Evolutionary conservation across 2,797 vertebrate genomes (phyloP).

Genomic region (Protonibea diacanthus): DNA sequence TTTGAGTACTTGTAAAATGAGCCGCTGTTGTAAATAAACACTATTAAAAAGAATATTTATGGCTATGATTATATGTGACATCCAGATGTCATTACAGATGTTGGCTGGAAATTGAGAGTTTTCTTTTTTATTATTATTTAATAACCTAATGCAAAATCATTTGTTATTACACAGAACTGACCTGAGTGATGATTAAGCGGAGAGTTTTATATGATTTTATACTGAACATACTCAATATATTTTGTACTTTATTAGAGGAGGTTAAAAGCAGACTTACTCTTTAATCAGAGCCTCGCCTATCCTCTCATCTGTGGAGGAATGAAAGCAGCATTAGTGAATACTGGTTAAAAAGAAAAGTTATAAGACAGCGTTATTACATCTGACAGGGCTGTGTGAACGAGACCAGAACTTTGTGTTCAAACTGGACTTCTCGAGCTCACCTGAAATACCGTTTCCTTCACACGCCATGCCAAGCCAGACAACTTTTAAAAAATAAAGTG

Average conservation of each 20-base stretch:
- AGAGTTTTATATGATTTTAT: too few species aligned
- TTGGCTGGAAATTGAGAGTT: background rate
- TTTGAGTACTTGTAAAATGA: too few species aligned
- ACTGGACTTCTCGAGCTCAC: background rate
- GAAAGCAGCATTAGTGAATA: background rate
- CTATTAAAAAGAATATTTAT: too few species aligned
- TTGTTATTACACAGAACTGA: too few species aligned
- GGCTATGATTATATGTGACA: too few species aligned
- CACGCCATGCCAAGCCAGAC: constrained; percentile 40
- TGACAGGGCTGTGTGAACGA: too few species aligned
- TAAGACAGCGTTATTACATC: too few species aligned
- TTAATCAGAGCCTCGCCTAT: constrained; percentile 67
- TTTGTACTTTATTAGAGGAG: background rate
- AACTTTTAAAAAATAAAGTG: background rate
- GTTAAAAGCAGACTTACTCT: constrained; percentile 54
- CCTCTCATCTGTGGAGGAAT: constrained; percentile 59
- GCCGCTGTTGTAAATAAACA: too few species aligned
- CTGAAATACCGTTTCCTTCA: constrained; percentile 56
- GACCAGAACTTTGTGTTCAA: background rate
- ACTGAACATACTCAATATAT: too few species aligned
- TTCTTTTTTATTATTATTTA: too few species aligned
- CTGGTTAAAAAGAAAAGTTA: background rate
- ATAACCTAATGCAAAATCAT: too few species aligned
- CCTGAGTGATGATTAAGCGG: too few species aligned
- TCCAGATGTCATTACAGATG: background rate